Conservation (phyloP, 2,113 vertebrate species). For the Caloenas nicobarica region DNA sequence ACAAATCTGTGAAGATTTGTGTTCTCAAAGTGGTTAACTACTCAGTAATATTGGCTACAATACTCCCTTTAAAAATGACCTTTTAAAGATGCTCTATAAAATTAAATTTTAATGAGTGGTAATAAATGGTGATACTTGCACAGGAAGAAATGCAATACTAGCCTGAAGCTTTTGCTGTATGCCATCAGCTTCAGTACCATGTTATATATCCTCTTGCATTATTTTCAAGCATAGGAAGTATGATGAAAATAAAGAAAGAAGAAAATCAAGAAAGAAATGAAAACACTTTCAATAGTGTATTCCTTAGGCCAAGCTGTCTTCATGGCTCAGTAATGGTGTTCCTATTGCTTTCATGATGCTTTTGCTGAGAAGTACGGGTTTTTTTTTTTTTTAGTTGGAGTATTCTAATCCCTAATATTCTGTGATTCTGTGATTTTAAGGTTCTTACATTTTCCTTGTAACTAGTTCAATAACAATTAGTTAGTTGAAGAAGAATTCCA, state of each 20-base stretch:
- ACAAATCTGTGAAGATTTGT: conserved; percentile 29
- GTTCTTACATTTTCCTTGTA: not conserved
- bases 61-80: conserved; percentile 53
- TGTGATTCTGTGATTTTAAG: not conserved
- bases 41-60: conserved; percentile 30
- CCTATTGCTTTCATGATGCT: not conserved
- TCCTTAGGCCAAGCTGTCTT: not conserved
- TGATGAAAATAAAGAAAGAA: not conserved
- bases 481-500: not conserved
- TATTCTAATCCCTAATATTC: not conserved
- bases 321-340: not conserved
- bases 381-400: not conserved
- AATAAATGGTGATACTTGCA: conserved; percentile 54
- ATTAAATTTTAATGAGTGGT: conserved; percentile 70
- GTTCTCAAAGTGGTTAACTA: conserved; percentile 36
- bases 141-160: conserved; percentile 23
- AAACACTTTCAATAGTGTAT: not conserved
- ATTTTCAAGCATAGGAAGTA: not conserved
- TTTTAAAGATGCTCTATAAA: conserved; percentile 64
- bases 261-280: not conserved
- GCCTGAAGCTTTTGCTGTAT: conserved; percentile 12
- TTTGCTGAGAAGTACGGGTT: not conserved
- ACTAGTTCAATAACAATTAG: not conserved
- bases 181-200: not conserved
- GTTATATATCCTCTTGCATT: not conserved